Conservation (phyloP, 2,888 invertebrate genomes). For the Frankliniella fusca region DNA sequence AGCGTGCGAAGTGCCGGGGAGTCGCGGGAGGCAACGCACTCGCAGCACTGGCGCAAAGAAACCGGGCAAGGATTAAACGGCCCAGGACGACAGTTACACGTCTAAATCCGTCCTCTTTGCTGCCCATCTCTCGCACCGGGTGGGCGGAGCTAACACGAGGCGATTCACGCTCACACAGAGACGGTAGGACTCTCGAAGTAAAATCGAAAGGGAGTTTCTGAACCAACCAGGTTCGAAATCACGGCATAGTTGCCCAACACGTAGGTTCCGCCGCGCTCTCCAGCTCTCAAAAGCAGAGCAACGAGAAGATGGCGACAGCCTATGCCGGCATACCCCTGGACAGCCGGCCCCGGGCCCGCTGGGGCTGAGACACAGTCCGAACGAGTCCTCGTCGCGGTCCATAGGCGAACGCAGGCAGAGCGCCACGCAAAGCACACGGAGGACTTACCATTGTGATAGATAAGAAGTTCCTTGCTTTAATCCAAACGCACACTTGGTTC, state of each 20-base stretch:
- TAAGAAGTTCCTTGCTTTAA: not conserved
- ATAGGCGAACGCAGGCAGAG: not conserved
- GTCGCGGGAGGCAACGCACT: too few relatives aligned
- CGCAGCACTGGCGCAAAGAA: too few relatives aligned
- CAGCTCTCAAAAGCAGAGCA: not conserved
- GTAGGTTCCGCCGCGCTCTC: not conserved
- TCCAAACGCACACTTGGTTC: not conserved
- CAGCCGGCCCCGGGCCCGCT: not conserved
- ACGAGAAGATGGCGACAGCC: conserved; percentile 15
- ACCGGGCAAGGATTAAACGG: too few relatives aligned
- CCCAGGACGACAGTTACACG: too few relatives aligned
- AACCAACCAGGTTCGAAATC: too few relatives aligned
- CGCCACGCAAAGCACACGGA: not conserved
- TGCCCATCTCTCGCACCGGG: not conserved
- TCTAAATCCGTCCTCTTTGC: too few relatives aligned
- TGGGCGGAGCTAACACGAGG: conserved; percentile 11
- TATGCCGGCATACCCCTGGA: not conserved
- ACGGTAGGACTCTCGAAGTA: too few relatives aligned
- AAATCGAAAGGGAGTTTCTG: too few relatives aligned
- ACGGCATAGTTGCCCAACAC: too few relatives aligned
- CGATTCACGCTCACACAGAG: not conserved
- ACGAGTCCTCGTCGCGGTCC: not conserved
- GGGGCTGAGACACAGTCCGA: not conserved
- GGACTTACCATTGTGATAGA: conserved; percentile 14
- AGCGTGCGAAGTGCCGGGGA: too few relatives aligned